phyloP scores from a whole-genome alignment of 2,797 vertebrate genomes.

The Sus cebifrons region DNA sequence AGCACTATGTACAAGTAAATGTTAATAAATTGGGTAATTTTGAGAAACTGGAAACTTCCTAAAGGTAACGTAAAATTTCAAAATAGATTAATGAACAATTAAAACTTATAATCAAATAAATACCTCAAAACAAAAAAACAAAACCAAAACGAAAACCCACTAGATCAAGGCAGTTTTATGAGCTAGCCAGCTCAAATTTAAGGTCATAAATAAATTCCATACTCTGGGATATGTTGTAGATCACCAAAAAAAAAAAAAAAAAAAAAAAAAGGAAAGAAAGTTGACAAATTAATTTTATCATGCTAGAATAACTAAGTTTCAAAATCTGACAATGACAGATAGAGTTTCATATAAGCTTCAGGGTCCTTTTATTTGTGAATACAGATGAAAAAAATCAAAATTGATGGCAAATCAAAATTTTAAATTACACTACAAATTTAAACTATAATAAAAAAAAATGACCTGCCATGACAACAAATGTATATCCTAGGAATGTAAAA shows the following conservation, averaged over 20 bases:
- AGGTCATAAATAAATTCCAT: background rate
- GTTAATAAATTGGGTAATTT: background rate
- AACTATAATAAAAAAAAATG: conserved; percentile 19
- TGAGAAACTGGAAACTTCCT: background rate
- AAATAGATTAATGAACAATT: background rate
- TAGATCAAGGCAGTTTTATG: background rate
- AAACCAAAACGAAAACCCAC: background rate
- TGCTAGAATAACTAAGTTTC: background rate
- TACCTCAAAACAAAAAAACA: background rate
- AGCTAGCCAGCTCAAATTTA: background rate
- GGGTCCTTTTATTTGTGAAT: conserved; percentile 10
- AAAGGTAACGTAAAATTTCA: conserved; percentile 15
- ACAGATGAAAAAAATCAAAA: conserved; percentile 44
- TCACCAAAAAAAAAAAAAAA: conserved; percentile 32
- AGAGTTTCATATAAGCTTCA: background rate
- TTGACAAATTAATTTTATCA: conserved; percentile 23
- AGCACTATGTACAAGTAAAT: background rate
- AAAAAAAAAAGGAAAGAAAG: background rate
- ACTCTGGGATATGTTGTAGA: background rate
- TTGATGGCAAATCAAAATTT: conserved; percentile 34
- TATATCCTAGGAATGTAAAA: background rate
- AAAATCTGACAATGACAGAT: background rate
- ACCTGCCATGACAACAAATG: background rate
- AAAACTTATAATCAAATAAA: background rate
- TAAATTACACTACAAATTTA: conserved; percentile 43